Conservation (phyloP, 2,113 vertebrate genomes). For the Anarrhichthys ocellatus region DNA sequence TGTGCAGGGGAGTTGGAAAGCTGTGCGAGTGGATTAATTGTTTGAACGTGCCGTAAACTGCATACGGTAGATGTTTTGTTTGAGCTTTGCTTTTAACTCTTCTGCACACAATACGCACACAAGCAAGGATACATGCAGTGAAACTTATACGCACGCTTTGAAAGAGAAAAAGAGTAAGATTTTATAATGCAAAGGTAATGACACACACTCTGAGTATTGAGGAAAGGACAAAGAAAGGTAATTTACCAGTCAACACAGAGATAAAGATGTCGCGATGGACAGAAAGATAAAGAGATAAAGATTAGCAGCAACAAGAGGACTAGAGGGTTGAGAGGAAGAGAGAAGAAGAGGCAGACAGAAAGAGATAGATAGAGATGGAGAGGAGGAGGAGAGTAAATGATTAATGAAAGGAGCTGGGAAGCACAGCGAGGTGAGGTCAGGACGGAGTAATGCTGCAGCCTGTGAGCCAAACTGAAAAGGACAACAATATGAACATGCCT, state of each 20-base stretch:
- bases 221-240: conserved; percentile 42
- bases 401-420: conserved; percentile 74
- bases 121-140: neutral
- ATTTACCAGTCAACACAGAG: conserved; percentile 53
- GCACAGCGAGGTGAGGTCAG: conserved; percentile 65
- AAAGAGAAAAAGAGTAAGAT: conserved; percentile 12
- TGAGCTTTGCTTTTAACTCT: conserved; percentile 12
- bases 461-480: conserved; percentile 55
- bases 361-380: conserved; percentile 31
- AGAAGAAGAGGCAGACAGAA: conserved; percentile 27
- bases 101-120: conserved; percentile 3
- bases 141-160: neutral
- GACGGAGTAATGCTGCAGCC: conserved; percentile 66
- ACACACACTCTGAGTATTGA: conserved; percentile 32
- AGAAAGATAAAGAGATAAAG: conserved; percentile 52
- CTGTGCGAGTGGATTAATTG: conserved; percentile 41
- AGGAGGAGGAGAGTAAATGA: conserved; percentile 72
- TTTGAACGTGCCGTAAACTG: conserved; percentile 35
- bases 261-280: conserved; percentile 47
- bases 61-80: conserved; percentile 18
- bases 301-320: conserved; percentile 46
- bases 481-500: conserved; percentile 54
- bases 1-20: conserved; percentile 18
- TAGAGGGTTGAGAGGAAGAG: conserved; percentile 29
- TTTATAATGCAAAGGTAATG: conserved; percentile 18